These are phyloP conservation scores for Euwallacea fornicatus DNA, from an alignment of 1,140 invertebrate genomes.

Conservation along the genomic window DNA sequence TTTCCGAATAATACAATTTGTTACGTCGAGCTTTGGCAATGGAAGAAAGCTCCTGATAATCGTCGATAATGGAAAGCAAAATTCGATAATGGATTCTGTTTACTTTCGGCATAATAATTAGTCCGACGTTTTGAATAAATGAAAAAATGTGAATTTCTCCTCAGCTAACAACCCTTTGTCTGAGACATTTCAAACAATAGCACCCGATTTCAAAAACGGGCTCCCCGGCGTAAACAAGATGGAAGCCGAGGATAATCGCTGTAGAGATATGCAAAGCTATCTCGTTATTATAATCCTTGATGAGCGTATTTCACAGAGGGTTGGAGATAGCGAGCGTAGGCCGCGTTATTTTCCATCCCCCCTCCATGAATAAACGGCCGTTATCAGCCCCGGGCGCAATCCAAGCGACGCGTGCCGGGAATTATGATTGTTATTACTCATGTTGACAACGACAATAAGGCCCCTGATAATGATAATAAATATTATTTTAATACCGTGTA, in stretches of 20 bases:
- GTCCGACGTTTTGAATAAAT: background rate
- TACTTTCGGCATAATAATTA: too few relatives aligned
- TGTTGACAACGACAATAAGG: conserved; percentile 44
- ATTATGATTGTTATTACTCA: conserved; percentile 47
- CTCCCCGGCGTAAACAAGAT: conserved; percentile 48
- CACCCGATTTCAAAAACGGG: conserved; percentile 8
- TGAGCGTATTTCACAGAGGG: conserved; percentile 46
- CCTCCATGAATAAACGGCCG: conserved; percentile 29
- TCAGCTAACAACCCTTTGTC: conserved; percentile 3
- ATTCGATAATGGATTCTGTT: too few relatives aligned
- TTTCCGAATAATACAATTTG: conserved; percentile 30
- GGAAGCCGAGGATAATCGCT: conserved; percentile 45
- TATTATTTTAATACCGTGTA: conserved; percentile 42
- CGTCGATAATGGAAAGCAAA: conserved; percentile 3
- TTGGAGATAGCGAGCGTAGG: conserved; percentile 27
- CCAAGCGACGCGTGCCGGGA: conserved; percentile 40
- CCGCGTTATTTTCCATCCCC: conserved; percentile 28
- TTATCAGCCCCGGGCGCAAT: conserved; percentile 37
- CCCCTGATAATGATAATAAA: conserved; percentile 43
- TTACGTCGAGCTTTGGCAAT: background rate
- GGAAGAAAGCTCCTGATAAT: background rate
- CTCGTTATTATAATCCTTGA: conserved; percentile 53
- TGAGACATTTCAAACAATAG: conserved; percentile 17
- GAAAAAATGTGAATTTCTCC: too few relatives aligned
- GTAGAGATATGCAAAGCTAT: conserved; percentile 50